Conservation (phyloP, 2,113 vertebrate genomes). For the Spermophilus dauricus region DNA sequence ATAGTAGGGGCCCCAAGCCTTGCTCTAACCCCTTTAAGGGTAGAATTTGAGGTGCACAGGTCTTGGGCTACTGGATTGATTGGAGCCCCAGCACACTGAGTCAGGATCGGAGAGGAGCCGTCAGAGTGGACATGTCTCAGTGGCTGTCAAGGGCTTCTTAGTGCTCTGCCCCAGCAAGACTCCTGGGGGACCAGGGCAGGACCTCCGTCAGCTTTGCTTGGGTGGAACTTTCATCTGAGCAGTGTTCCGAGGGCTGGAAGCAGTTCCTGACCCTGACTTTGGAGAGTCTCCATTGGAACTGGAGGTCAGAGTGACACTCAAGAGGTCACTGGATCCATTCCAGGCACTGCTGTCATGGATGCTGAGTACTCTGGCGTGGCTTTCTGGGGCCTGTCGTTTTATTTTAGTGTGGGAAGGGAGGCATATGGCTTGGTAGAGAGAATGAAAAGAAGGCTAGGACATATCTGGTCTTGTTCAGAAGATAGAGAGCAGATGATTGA, state of each 20-base stretch:
- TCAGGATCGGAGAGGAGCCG: neutral
- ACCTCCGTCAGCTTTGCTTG: neutral
- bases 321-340: neutral
- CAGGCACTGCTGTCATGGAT: neutral
- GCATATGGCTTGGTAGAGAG: neutral
- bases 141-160: neutral
- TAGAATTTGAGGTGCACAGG: neutral
- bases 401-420: neutral
- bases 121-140: neutral
- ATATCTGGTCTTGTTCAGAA: neutral
- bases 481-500: neutral
- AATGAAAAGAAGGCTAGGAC: neutral
- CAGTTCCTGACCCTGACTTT: neutral
- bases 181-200: neutral
- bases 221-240: neutral
- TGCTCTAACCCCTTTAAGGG: neutral
- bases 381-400: neutral
- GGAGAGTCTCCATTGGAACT: neutral
- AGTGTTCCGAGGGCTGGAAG: neutral
- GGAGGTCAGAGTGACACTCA: neutral
- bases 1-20: neutral
- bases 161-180: neutral
- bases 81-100: neutral
- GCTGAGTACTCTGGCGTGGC: neutral
- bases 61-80: neutral